phyloP scores from a whole-genome alignment of 2,113 vertebrate genomes.

The Nothocercus nigrocapillus region DNA sequence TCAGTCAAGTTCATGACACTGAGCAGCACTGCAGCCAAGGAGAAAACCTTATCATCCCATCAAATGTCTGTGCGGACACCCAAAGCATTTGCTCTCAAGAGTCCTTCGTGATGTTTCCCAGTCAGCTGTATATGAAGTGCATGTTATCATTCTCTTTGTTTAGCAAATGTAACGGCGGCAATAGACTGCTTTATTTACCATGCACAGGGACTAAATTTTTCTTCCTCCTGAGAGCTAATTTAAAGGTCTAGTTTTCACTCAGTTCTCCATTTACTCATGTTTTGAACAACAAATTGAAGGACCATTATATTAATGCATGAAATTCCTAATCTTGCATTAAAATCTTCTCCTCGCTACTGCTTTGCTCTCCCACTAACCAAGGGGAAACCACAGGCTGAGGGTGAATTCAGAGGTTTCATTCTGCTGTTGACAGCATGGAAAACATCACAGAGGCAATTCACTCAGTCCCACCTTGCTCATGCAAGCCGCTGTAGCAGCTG shows the following conservation, averaged over 20 bases:
- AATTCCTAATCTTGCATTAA: constrained; percentile 30
- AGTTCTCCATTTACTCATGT: constrained; percentile 15
- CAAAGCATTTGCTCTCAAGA: background rate
- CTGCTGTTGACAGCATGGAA: background rate
- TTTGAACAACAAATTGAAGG: constrained; percentile 17
- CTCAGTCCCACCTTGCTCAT: background rate
- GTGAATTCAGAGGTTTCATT: background rate
- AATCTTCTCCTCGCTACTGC: background rate
- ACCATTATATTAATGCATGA: background rate
- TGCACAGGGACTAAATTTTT: constrained; percentile 35
- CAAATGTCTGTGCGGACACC: background rate
- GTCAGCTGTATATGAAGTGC: background rate
- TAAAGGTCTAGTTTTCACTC: constrained; percentile 45
- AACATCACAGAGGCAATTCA: background rate
- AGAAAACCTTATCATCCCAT: background rate
- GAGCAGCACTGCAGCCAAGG: background rate
- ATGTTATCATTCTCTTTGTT: constrained; percentile 5
- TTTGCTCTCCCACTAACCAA: background rate
- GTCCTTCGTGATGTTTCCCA: background rate
- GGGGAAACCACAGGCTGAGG: background rate
- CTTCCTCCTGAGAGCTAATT: constrained; percentile 53
- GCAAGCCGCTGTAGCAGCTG: background rate
- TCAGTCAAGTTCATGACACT: constrained; percentile 10
- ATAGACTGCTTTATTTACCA: constrained; percentile 39
- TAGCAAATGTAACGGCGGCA: constrained; percentile 2